These are phyloP conservation scores for Ormia ochracea DNA, from an alignment of 2,888 invertebrate genomes.

Conservation along the genomic window DNA sequence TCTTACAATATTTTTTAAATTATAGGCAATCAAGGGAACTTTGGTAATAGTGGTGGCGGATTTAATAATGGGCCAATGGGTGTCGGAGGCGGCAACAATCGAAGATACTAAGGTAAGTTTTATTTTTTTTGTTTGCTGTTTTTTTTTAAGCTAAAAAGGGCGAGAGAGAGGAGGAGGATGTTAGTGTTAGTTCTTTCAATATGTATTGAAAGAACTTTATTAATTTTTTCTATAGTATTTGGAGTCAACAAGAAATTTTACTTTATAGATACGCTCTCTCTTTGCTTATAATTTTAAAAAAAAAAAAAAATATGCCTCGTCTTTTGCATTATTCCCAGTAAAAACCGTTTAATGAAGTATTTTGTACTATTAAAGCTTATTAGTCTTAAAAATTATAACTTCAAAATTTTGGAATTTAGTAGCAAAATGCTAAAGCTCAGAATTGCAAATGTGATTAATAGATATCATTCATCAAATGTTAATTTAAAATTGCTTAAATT, in stretches of 20 bases:
- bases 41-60: conserved; percentile 74
- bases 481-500: background rate
- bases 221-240: too few relatives aligned
- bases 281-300: too few relatives aligned
- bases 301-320: too few relatives aligned
- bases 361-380: background rate
- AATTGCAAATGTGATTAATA: background rate
- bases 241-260: too few relatives aligned
- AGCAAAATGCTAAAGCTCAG: background rate
- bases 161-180: too few relatives aligned
- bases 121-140: conserved; percentile 26
- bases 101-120: conserved; percentile 77
- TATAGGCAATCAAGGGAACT: conserved; percentile 75
- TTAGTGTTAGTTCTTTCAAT: too few relatives aligned
- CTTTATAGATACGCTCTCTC: too few relatives aligned
- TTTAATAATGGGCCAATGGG: conserved; percentile 54
- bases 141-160: background rate
- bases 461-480: conserved; percentile 16
- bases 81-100: conserved; percentile 72
- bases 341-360: background rate
- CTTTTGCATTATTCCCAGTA: too few relatives aligned
- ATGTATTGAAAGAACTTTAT: too few relatives aligned
- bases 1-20: background rate
- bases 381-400: background rate
- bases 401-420: background rate